Evolutionary conservation across 2,888 invertebrate species (phyloP).

Genomic region (Epiblema foenella): DNA sequence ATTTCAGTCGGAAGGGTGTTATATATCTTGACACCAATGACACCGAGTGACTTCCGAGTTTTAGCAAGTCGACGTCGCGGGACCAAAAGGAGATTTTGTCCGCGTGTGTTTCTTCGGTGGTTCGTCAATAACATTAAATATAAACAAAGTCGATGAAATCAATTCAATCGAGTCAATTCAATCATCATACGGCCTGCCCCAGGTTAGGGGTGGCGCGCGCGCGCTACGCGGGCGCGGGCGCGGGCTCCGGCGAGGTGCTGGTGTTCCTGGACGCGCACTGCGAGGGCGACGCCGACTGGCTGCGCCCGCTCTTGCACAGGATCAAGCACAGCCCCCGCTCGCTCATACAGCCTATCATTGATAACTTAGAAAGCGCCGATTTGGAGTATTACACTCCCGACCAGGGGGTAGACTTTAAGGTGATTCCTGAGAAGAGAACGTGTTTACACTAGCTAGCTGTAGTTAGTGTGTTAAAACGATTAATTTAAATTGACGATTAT

Average conservation of each 20-base stretch:
- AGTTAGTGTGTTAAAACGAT: background rate
- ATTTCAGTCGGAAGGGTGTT: too few species aligned
- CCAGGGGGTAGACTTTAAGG: background rate
- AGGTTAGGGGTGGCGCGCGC: slow-evolving; percentile 84
- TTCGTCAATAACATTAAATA: too few species aligned
- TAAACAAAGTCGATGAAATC: too few species aligned
- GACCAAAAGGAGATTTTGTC: too few species aligned
- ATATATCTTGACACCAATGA: too few species aligned
- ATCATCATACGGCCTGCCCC: background rate
- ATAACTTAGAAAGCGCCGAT: slow-evolving; percentile 62
- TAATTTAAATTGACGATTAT: background rate
- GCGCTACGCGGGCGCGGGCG: too few species aligned
- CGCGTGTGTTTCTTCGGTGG: too few species aligned
- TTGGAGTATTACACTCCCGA: too few species aligned
- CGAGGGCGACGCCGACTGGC: slow-evolving; percentile 92
- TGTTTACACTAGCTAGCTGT: background rate
- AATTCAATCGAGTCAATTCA: too few species aligned
- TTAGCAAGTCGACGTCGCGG: too few species aligned
- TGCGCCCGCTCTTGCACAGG: slow-evolving; percentile 94
- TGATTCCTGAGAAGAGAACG: background rate
- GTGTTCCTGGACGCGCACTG: slow-evolving; percentile 97
- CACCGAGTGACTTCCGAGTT: too few species aligned
- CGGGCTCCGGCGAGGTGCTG: slow-evolving; percentile 89
- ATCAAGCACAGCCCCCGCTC: slow-evolving; percentile 91
- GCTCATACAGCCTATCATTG: slow-evolving; percentile 96